Evolutionary conservation across 2,888 invertebrate species (phyloP), one percentile per base, ranked within the genome.

Genomic region (Eristalinus aeneus): DNA sequence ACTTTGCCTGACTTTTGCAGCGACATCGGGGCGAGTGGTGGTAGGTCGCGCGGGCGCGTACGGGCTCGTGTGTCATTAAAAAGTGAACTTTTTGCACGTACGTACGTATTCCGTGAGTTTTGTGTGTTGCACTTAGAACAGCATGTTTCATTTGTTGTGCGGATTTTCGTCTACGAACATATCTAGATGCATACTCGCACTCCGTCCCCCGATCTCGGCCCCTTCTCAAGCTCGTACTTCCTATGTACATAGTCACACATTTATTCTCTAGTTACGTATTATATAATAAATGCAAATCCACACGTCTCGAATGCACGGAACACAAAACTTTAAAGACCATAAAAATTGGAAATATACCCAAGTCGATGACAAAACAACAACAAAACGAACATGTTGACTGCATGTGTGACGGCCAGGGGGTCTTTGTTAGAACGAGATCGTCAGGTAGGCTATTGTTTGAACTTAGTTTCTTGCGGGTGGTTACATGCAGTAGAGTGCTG

Each of bases 251-350:
- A 32, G 60, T 56, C 71, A 54, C 32, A 65, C 69, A 68, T 63
- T 67, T 63, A 32, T 16, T 46, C 46, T 46, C 46, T 46, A n/a
- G 16, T 8, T n/a, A 16, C 46, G 8, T 63, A 63, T 71, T 71
- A 78, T 78, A 82, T 74, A 82, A 82, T 53, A 63, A 86, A 82
- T 82, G 65, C 73, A 86, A 86, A 86, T 86, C 61, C 82, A 81
- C 86, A 86, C 86, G 86, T 86, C 76, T 74, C 71, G 54, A 78
- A 65, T 86, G 73, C 73, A 81, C 65, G 68, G 63, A 73, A 85
- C 31, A 76, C 31, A 63, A 85, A 64, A 71, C 34, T 31, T 20
- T 31, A 80, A 63, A 82, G 23, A 67, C 27, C 64, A 54, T 65
- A 74, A 77, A 82, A 68, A 53, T 82, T 76, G 71, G 22, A 63